Conservation (phyloP, 92 coral and sea anemone genomes). For the Siderastrea radians region DNA sequence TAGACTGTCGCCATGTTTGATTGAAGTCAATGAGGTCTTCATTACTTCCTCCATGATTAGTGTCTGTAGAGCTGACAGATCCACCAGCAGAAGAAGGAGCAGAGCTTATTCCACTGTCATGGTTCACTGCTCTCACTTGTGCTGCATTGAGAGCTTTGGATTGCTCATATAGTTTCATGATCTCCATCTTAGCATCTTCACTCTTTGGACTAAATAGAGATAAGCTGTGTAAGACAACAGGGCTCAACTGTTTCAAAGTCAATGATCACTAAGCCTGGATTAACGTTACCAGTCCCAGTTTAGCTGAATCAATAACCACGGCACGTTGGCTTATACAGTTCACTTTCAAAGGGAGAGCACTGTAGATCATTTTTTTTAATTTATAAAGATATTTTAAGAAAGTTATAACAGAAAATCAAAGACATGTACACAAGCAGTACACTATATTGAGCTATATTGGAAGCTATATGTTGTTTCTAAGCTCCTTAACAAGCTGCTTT, state of each 20-base stretch:
- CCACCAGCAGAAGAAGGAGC: constrained; percentile 92
- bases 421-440: too few species aligned
- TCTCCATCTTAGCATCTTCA: constrained; percentile 71
- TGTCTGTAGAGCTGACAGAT: constrained; percentile 97
- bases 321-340: too few species aligned
- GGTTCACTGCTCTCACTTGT: constrained; percentile 65
- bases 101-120: constrained; percentile 96
- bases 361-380: too few species aligned
- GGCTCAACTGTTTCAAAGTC: neutral
- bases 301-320: too few species aligned
- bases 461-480: too few species aligned
- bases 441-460: too few species aligned
- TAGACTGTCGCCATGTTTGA: constrained; percentile 50
- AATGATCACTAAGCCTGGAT: neutral
- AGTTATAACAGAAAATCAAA: too few species aligned
- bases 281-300: neutral
- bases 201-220: constrained; percentile 48
- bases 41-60: constrained; percentile 94
- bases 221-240: neutral
- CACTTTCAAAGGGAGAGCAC: too few species aligned
- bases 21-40: constrained; percentile 89
- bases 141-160: constrained; percentile 60
- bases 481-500: too few species aligned
- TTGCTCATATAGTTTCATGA: constrained; percentile 78
- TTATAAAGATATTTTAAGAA: too few species aligned